A percentile compares a stretch with the other conserved stretches of the same genome.
Conservation (phyloP, 2,888 invertebrate genomes). For the Chymomyza caudatula region DNA sequence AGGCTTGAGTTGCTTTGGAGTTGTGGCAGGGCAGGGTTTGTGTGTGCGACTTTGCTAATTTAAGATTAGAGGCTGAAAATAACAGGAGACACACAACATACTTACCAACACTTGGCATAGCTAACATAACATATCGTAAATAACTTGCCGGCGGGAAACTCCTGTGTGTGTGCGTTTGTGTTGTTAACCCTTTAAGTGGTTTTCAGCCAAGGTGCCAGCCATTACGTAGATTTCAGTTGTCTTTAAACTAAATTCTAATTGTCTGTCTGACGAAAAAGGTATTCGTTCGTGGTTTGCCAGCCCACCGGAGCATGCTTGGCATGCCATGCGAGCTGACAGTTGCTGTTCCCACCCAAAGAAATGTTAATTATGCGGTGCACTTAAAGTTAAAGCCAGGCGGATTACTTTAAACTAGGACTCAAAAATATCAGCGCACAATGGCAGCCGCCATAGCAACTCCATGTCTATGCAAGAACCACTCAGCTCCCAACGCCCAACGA, state of each 20-base stretch:
- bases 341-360: neutral
- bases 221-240: neutral
- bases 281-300: too few relatives aligned
- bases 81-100: conserved; percentile 15
- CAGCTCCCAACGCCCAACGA: neutral
- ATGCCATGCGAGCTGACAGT: conserved; percentile 2
- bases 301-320: neutral
- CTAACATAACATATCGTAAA: neutral
- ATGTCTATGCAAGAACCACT: neutral
- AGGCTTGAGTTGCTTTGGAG: neutral
- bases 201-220: neutral
- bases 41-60: conserved; percentile 32
- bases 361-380: conserved; percentile 11
- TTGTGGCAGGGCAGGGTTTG: neutral
- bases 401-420: conserved; percentile 4
- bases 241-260: neutral
- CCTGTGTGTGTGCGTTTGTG: neutral
- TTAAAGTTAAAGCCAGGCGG: conserved; percentile 2
- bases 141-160: neutral
- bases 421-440: conserved; percentile 29
- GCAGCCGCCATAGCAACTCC: neutral
- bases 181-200: conserved; percentile 7
- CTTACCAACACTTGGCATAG: neutral
- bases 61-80: conserved; percentile 12
- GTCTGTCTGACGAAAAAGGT: too few relatives aligned